Evolutionary conservation across 2,113 vertebrate species (phyloP).

Genomic region (Limnothrissa miodon): DNA sequence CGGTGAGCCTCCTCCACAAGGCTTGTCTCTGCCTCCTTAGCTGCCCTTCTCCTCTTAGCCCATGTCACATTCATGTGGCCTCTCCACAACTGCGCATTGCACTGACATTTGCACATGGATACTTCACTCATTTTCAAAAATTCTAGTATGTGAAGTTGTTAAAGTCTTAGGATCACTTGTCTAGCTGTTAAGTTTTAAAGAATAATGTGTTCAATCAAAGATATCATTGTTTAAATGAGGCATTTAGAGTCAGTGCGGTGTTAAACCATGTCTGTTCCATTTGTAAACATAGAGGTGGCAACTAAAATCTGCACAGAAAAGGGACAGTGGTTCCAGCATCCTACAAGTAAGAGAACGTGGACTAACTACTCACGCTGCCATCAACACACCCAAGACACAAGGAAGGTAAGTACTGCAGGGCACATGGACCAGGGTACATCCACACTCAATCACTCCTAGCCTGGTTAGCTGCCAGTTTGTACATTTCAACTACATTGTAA

Average conservation of each 20-base stretch:
- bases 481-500: no score
- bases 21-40: no score
- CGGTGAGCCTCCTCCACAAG: constrained; percentile 65
- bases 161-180: no score
- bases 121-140: no score
- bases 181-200: background rate
- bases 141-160: no score
- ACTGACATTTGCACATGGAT: no score
- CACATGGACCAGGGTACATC: background rate
- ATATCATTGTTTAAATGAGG: no score
- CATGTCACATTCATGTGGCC: no score
- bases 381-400: constrained; percentile 60
- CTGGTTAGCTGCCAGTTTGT: no score
- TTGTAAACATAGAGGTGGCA: constrained; percentile 75
- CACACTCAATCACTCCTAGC: no score
- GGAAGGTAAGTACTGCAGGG: constrained; percentile 67
- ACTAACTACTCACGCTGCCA: constrained; percentile 88
- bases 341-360: constrained; percentile 89
- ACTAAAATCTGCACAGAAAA: constrained; percentile 84
- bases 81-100: no score
- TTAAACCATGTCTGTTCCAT: background rate
- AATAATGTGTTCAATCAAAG: background rate
- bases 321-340: constrained; percentile 90
- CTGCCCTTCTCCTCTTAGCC: no score
- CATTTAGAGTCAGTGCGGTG: background rate